Evolutionary conservation across 2,888 invertebrate genomes (phyloP), one percentile per base, ranked within the genome.

Genomic region (Andrena haemorrhoa): DNA sequence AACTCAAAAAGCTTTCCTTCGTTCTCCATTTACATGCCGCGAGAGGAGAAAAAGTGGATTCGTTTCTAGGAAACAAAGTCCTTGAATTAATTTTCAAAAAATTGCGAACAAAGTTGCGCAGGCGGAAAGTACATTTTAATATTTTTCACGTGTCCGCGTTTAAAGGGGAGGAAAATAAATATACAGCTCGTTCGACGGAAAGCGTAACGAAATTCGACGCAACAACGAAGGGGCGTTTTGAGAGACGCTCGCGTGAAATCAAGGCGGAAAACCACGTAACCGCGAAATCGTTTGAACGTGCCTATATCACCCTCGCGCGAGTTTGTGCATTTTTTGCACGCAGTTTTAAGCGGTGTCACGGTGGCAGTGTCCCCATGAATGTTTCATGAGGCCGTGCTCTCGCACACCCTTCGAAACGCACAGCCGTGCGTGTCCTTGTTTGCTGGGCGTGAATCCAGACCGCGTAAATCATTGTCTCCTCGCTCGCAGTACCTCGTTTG

Each of bases 331-430:
- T 77, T 80, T 72, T 78, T 77, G 74, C 86, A 70, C 75, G 79
- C 73, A 75, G 75, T 68, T 83, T 88, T 85, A 87, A 89, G 82
- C 88, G 86, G 79, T 84, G 86, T 89, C 85, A 83, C 80, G 84
- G 76, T 81, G 82, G 78, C 84, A 60, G 82, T 81, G 76, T 80
- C 76, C 79, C 58, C 85, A 89, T 90, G 88, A 90, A 89, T 90
- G 86, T 89, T 90, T 90, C 89, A 90, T 89, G 90, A 90, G 88
- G 63, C 75, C 20, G 82, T 70, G 72, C 75, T 72, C 70, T 80
- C 78, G 61, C 75, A 53, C 78, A 75, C 71, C 72, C 76, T 66
- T 49, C 58, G 29, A 69, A 47, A 41, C 6, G 58, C 56, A 69
- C 74, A 51, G 74, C 73, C 63, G 64, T 72, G 82, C 70, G 82